Evolutionary conservation across 37 sponge, comb jelly and placozoan species (phyloP), one percentile per base, ranked within the genome.

Genomic region (Ephydatia muelleri): DNA sequence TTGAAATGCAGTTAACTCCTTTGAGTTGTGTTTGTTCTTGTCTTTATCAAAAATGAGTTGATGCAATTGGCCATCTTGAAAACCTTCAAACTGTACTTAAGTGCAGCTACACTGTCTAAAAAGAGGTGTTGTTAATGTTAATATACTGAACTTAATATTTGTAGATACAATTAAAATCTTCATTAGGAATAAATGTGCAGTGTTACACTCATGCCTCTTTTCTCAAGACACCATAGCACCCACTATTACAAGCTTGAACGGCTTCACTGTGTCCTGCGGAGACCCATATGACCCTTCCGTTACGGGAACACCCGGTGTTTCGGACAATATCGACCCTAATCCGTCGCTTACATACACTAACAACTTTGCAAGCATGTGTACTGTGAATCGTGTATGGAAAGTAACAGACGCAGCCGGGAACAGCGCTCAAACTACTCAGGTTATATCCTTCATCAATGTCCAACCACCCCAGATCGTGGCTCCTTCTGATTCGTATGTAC

Each of bases 381-480:
- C 76, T 2, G 6, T 84, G 2, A 6, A n/a, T 28, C 36, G 85
- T 19, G 30, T 67, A 13, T 84, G 85, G 85, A 76, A 3, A 31
- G 77, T 77, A 31, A 38, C 48, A 14, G 85, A 84, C 65, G 70
- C 67, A 35, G 85, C 85, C 27, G 85, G 78, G 29, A 84, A 84
- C 78, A 43, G 2, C 0, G 85, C 78, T 21, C 38, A 30, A 23
- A 27, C 22, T 31, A 36, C 47, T 22, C 85, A 84, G 67, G 65
- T 72, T 11, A 76, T 84, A 14, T 68, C 85, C n/a, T 76, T 84
- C 22, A 77, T 69, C 32, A 84, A 25, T 76, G 77, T 77, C 28
- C 69, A 13, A 31, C 85, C 85, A 40, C 85, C 78, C 0, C 19
- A 40, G 4, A 68, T 84, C 4, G 37, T 38, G 5, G 69, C 68